Conservation (phyloP, 2,797 vertebrate species). For the Glossophaga mutica region DNA sequence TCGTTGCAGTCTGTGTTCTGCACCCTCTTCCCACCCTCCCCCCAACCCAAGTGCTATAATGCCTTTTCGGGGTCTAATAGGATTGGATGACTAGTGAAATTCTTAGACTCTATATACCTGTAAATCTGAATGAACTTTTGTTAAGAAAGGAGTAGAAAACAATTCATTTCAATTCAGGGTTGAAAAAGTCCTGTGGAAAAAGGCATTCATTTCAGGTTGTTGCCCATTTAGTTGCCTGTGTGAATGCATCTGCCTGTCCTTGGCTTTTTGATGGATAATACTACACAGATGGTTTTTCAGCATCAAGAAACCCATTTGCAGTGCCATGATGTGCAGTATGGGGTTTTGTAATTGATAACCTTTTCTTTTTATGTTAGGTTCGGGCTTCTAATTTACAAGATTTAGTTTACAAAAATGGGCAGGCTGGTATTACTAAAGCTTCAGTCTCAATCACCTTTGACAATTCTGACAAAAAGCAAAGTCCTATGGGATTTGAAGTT, state of each 20-base stretch:
- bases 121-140: neutral
- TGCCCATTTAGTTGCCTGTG: neutral
- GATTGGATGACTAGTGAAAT: neutral
- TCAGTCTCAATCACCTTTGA: constrained; percentile 95
- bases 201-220: neutral
- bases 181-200: neutral
- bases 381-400: constrained; percentile 94
- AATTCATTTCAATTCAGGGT: neutral
- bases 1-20: neutral
- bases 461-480: constrained; percentile 93
- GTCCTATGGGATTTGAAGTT: constrained; percentile 94
- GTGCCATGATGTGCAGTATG: neutral
- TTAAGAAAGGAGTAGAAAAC: neutral
- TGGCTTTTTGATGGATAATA: neutral
- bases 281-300: neutral
- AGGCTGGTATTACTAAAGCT: constrained; percentile 95
- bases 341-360: neutral
- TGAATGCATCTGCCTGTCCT: neutral
- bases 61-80: neutral
- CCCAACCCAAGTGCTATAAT: neutral
- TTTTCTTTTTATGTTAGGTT: constrained; percentile 83
- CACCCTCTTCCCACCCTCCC: neutral
- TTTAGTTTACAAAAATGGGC: constrained; percentile 95
- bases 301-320: neutral
- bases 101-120: neutral